phyloP scores from a whole-genome alignment of 1,140 invertebrate species.

The Anagrus nilaparvatae region DNA sequence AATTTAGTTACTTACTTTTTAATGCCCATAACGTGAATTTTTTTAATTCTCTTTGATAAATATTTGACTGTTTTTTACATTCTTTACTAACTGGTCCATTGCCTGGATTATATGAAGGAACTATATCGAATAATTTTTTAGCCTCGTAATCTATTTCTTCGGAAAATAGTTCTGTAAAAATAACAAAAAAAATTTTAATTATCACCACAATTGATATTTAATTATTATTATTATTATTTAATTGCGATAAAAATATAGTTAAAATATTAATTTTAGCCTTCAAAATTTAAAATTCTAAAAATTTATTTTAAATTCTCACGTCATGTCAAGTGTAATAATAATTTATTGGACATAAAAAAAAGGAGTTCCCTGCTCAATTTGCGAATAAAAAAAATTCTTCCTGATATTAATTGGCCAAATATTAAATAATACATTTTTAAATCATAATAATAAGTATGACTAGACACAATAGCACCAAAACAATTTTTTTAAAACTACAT shows the following conservation, averaged over 20 bases:
- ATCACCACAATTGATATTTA: constrained; percentile 13
- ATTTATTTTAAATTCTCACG: no score
- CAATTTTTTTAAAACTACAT: not conserved
- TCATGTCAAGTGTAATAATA: no score
- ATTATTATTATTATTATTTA: no score
- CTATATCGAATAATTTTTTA: constrained; percentile 26
- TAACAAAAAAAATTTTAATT: not conserved
- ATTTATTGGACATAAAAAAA: no score
- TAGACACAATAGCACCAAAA: not conserved
- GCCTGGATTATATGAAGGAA: constrained; percentile 32
- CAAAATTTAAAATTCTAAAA: no score
- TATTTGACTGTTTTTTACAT: constrained; percentile 37
- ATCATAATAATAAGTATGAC: not conserved
- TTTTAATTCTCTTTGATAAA: constrained; percentile 36
- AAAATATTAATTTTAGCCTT: no score
- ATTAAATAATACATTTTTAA: not conserved
- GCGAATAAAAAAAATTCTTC: not conserved
- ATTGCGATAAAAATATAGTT: no score
- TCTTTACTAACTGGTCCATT: constrained; percentile 31
- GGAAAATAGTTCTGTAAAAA: constrained; percentile 28
- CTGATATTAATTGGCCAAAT: not conserved
- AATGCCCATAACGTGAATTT: constrained; percentile 45
- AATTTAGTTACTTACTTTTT: constrained; percentile 38
- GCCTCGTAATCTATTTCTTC: constrained; percentile 31
- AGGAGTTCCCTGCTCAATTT: no score